Percentiles rank a stretch among this genome's conserved stretches.
Evolutionary conservation across 1,140 invertebrate species (phyloP).

Genomic region (Sycophaga agraensis): DNA sequence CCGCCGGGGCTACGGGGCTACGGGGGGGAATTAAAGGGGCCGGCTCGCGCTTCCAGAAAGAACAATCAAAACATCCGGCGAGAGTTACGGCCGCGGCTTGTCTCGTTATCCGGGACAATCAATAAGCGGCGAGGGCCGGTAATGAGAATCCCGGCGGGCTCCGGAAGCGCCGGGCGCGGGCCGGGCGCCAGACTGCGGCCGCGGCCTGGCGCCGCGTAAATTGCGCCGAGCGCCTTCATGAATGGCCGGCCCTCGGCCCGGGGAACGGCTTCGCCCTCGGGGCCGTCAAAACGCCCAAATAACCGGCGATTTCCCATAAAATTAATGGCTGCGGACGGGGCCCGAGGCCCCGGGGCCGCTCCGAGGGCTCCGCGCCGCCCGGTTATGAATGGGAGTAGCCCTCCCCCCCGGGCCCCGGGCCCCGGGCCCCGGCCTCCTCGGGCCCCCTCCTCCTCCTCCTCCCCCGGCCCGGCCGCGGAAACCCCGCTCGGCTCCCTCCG

Average conservation of each 20-base stretch:
- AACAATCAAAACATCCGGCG: too few relatives aligned
- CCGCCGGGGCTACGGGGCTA: too few relatives aligned
- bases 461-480: background rate
- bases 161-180: too few relatives aligned
- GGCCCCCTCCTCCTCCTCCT: background rate
- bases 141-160: too few relatives aligned
- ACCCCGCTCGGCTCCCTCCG: background rate
- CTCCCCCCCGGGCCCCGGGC: background rate
- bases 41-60: too few relatives aligned
- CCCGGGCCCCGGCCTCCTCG: too few relatives aligned
- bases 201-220: conserved; percentile 30
- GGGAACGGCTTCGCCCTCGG: conserved; percentile 27
- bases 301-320: conserved; percentile 54
- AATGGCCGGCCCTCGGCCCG: conserved; percentile 27
- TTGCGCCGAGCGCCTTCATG: conserved; percentile 29
- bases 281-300: conserved; percentile 54
- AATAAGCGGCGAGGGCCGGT: too few relatives aligned
- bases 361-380: conserved; percentile 31
- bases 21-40: too few relatives aligned
- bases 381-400: conserved; percentile 51
- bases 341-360: conserved; percentile 42
- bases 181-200: too few relatives aligned
- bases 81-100: too few relatives aligned
- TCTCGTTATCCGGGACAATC: too few relatives aligned
- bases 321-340: conserved; percentile 57